Evolutionary conservation across 2,888 invertebrate species (phyloP).

Genomic region (Nemurella pictetii): DNA sequence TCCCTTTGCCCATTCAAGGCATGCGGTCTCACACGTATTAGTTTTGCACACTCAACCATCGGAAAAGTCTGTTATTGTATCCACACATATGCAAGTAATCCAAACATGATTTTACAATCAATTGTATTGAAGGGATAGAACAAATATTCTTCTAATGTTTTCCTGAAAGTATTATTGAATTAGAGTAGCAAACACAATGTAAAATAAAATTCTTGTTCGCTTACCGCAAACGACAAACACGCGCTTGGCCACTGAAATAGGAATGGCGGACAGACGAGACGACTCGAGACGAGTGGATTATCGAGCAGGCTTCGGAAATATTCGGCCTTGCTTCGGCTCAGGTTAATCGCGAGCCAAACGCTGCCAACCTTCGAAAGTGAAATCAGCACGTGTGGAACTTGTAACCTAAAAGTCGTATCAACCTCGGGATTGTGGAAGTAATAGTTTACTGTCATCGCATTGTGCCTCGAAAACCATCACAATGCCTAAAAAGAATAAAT

Average conservation of each 20-base stretch:
- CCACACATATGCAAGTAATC: not conserved
- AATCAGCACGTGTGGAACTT: not conserved
- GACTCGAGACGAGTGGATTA: not conserved
- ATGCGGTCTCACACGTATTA: not conserved
- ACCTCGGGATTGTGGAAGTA: too few relatives aligned
- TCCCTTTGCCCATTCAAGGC: conserved; percentile 20
- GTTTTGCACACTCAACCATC: not conserved
- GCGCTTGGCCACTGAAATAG: not conserved
- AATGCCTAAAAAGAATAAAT: conserved; percentile 46
- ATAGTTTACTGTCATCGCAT: too few relatives aligned
- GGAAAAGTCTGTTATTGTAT: not conserved
- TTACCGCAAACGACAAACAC: not conserved
- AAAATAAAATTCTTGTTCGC: not conserved
- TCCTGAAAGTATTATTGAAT: not conserved
- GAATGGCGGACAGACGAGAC: not conserved
- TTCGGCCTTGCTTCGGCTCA: too few relatives aligned
- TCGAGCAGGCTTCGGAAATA: not conserved
- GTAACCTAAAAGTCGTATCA: not conserved
- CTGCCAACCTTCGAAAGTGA: not conserved
- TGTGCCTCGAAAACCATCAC: not conserved
- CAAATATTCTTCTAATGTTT: not conserved
- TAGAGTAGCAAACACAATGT: not conserved
- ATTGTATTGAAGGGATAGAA: not conserved
- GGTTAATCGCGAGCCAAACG: too few relatives aligned
- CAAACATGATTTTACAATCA: not conserved